These are phyloP conservation scores for Pedicia rivosa DNA, from an alignment of 2,888 invertebrate genomes.

Conservation along the genomic window DNA sequence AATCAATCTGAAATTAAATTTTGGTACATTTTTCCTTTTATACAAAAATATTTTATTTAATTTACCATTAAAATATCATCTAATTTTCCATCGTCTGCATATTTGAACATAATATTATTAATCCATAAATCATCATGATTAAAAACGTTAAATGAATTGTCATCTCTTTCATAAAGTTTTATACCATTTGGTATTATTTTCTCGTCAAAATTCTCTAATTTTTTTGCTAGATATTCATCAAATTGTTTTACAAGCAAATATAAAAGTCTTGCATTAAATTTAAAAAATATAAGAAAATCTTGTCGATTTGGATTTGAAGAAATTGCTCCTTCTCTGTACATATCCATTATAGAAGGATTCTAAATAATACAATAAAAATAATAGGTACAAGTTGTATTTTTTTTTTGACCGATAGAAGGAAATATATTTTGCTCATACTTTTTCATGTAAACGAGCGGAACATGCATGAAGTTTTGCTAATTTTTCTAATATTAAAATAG, in stretches of 20 bases:
- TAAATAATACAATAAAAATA: too few relatives aligned
- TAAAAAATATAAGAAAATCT: conserved; percentile 25
- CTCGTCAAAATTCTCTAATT: conserved; percentile 24
- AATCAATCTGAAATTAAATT: conserved; percentile 22
- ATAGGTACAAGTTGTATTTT: too few relatives aligned
- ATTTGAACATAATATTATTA: conserved; percentile 26
- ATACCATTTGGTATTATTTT: conserved; percentile 23
- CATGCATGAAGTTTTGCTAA: conserved; percentile 40
- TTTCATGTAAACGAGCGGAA: conserved; percentile 25
- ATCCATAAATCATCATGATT: conserved; percentile 27
- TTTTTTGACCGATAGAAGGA: background rate
- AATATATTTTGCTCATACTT: too few relatives aligned
- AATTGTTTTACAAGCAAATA: conserved; percentile 25
- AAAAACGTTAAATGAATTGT: conserved; percentile 22
- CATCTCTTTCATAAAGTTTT: conserved; percentile 21
- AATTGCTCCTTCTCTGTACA: conserved; percentile 24
- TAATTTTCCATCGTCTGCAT: conserved; percentile 22
- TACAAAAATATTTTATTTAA: background rate
- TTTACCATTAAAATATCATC: conserved; percentile 25
- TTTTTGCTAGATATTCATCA: conserved; percentile 26
- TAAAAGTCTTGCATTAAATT: conserved; percentile 25
- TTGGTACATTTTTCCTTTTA: background rate
- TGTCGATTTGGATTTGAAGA: conserved; percentile 26
- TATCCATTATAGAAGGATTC: conserved; percentile 21
- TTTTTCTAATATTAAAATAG: conserved; percentile 33